Percentiles rank a stretch among this genome's conserved stretches.
phyloP scores from a whole-genome alignment of 2,113 vertebrate genomes.

The Passer montanus region DNA sequence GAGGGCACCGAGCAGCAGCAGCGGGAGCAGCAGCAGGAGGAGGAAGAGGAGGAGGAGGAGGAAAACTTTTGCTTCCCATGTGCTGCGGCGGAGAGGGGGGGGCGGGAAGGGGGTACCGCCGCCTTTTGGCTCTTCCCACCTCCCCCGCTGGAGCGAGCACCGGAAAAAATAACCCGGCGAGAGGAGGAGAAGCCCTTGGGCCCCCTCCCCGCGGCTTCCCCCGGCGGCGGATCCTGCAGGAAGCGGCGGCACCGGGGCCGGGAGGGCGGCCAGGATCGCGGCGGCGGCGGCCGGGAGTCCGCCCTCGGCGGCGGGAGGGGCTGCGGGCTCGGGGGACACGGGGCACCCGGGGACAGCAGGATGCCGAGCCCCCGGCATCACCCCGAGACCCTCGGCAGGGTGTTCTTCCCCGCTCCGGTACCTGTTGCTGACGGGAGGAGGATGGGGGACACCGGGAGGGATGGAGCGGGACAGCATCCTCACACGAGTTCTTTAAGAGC shows the following conservation, averaged over 20 bases:
- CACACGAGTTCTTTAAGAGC: accelerated
- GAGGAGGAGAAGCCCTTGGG: neutral
- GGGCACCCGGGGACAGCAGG: accelerated
- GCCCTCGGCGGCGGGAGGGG: neutral
- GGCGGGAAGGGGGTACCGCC: neutral
- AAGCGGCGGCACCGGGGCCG: neutral
- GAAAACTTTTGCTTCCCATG: conserved; percentile 51
- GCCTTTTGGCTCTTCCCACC: conserved; percentile 21
- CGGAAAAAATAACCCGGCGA: conserved; percentile 19
- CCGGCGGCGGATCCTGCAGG: neutral
- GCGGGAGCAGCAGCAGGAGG: neutral
- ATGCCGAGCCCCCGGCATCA: neutral
- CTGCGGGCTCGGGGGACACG: neutral
- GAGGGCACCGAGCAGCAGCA: neutral
- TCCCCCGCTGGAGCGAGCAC: neutral
- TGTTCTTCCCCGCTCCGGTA: neutral
- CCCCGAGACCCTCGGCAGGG: neutral
- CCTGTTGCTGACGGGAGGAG: neutral
- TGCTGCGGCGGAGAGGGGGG: neutral
- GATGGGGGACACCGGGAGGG: neutral
- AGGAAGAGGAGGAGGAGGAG: neutral
- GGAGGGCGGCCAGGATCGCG: neutral
- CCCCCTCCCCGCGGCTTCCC: neutral
- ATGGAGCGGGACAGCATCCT: neutral
- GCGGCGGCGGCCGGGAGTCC: neutral